Evolutionary conservation across 2,888 invertebrate species (phyloP), one percentile per base, ranked within the genome.

Genomic region (Cordilura impudica): DNA sequence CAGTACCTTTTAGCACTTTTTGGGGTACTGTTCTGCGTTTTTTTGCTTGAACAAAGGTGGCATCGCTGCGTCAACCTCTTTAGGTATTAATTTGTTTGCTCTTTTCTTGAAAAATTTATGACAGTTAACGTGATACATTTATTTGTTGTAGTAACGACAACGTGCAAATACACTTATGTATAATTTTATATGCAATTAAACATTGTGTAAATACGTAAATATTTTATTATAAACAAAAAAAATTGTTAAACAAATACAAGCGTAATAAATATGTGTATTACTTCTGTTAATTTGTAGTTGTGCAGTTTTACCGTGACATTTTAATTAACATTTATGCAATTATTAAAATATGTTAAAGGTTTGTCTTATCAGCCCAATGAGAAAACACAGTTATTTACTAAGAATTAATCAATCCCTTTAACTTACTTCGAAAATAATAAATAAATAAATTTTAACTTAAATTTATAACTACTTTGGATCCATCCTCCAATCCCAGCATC

Each of bases 51-150:
- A n/a, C n/a, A n/a, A n/a, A n/a, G n/a, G n/a, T n/a, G n/a, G n/a
- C n/a, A n/a, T n/a, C n/a, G n/a, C n/a, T n/a, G n/a, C n/a, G n/a
- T n/a, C n/a, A n/a, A n/a, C n/a, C n/a, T n/a, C n/a, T n/a, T n/a
- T n/a, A n/a, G n/a, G n/a, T n/a, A n/a, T n/a, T n/a, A n/a, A n/a
- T n/a, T 60, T 74, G 31, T 67, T 60, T 31, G 35, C 67, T 60
- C 53, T 61, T 67, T 74, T 66, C 51, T 49, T 49, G 21, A 12
- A 2, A 26, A 58, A 65, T n/a, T 74, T 43, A 69, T 75, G 60
- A 69, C 54, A 75, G 61, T n/a, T 69, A 54, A 75, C 56, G 49
- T 69, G 69, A 69, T 54, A 69, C 56, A 69, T 61, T 47, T 75
- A 35, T 56, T 75, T 75, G 31, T 31, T 10, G 31, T 31, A n/a